These are phyloP conservation scores for Oceanodroma leucorhoa DNA, from an alignment of 2,797 vertebrate species.

Conservation along the genomic window DNA sequence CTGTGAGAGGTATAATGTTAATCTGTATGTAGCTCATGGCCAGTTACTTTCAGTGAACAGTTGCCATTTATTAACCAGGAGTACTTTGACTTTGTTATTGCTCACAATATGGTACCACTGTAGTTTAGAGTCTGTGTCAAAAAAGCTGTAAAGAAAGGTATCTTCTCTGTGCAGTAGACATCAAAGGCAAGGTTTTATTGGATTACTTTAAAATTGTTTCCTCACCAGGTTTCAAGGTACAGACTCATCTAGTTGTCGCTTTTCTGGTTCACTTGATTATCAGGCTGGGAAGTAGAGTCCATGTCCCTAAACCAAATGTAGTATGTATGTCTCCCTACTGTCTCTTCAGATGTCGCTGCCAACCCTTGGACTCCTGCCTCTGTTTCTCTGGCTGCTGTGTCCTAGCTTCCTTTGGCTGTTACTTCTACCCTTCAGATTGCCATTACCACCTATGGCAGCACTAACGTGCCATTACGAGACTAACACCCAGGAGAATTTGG, in stretches of 20 bases:
- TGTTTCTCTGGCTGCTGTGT: background rate
- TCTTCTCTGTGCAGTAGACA: background rate
- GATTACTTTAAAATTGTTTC: background rate
- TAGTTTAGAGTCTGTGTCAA: background rate
- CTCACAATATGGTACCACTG: background rate
- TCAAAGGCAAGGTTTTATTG: background rate
- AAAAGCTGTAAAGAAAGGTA: background rate
- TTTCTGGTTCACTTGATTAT: background rate
- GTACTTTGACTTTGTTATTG: background rate
- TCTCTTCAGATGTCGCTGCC: background rate
- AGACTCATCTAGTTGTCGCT: background rate
- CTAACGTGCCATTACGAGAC: background rate
- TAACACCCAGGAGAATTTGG: background rate
- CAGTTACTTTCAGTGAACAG: background rate
- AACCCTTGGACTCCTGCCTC: background rate
- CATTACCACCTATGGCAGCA: background rate
- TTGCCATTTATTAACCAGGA: background rate
- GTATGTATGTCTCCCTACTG: background rate
- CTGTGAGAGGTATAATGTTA: background rate
- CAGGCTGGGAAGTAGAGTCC: background rate
- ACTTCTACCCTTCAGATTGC: background rate
- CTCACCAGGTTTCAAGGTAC: background rate
- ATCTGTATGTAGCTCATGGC: background rate
- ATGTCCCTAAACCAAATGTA: background rate
- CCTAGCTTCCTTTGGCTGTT: background rate